A percentile compares a stretch with the other conserved stretches of the same genome.
These are phyloP conservation scores for Dermolepida albohirtum DNA, from an alignment of 2,888 invertebrate genomes.

Conservation along the genomic window DNA sequence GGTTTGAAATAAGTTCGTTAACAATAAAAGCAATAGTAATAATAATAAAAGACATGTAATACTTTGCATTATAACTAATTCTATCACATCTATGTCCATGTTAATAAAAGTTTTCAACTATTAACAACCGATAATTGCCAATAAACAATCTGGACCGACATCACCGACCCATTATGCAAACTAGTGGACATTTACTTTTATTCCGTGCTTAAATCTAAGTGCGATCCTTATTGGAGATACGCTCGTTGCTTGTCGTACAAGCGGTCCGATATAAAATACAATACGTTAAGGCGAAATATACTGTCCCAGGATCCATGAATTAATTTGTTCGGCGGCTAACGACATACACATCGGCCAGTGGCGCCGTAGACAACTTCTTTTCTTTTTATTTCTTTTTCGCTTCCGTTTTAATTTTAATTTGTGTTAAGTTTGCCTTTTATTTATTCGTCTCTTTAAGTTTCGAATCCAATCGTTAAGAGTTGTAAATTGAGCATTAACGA, in stretches of 20 bases:
- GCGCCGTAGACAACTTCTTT: constrained; percentile 19
- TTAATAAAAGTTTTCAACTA: constrained; percentile 48
- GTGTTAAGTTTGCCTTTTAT: no score
- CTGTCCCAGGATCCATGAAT: constrained; percentile 38
- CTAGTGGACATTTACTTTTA: constrained; percentile 51
- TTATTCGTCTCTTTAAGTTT: no score
- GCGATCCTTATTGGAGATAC: constrained; percentile 47
- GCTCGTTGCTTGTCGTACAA: constrained; percentile 39
- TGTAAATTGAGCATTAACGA: no score
- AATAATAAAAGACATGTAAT: constrained; percentile 25
- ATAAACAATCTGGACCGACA: constrained; percentile 48
- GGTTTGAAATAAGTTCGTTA: no score
- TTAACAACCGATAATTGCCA: constrained; percentile 50
- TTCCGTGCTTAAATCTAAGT: constrained; percentile 51
- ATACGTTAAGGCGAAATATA: constrained; percentile 39
- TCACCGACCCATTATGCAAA: constrained; percentile 53
- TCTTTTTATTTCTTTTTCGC: no score
- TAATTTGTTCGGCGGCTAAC: constrained; percentile 38
- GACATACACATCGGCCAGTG: constrained; percentile 22
- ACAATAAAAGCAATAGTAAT: constrained; percentile 4
- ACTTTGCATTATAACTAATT: constrained; percentile 40
- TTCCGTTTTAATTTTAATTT: no score
- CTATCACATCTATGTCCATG: constrained; percentile 42
- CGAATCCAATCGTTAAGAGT: no score
- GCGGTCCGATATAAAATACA: constrained; percentile 40